These are phyloP conservation scores for Sarcoramphus papa DNA, from an alignment of 2,797 vertebrate species.

Conservation along the genomic window DNA sequence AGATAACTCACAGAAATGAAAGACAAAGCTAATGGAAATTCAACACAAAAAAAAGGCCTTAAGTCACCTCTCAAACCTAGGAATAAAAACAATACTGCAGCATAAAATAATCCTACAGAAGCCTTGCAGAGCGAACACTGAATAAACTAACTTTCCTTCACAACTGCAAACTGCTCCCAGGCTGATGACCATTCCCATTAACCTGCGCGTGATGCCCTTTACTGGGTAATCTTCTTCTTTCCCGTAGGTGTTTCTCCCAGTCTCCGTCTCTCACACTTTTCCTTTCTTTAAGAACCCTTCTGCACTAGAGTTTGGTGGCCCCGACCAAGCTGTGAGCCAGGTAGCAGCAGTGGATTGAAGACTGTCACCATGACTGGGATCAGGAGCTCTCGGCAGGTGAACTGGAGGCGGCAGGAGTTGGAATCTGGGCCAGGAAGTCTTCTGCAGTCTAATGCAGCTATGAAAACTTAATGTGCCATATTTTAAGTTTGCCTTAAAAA, in stretches of 20 bases:
- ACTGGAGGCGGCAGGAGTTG: background rate
- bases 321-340: background rate
- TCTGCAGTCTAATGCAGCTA: background rate
- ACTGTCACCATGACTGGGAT: background rate
- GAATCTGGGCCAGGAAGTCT: background rate
- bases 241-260: background rate
- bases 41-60: background rate
- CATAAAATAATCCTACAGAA: background rate
- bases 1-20: background rate
- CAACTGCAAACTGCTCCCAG: fast-evolving
- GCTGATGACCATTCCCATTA: background rate
- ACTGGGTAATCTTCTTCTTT: background rate
- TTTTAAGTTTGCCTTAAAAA: background rate
- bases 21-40: background rate
- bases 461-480: background rate
- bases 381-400: background rate
- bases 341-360: background rate
- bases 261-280: background rate
- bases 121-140: fast-evolving
- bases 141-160: background rate
- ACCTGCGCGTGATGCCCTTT: background rate
- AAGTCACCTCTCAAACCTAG: background rate
- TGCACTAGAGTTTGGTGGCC: background rate
- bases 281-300: background rate
- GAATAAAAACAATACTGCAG: background rate